phyloP scores from a whole-genome alignment of 2,888 invertebrate genomes.

The Melanchra persicariae region DNA sequence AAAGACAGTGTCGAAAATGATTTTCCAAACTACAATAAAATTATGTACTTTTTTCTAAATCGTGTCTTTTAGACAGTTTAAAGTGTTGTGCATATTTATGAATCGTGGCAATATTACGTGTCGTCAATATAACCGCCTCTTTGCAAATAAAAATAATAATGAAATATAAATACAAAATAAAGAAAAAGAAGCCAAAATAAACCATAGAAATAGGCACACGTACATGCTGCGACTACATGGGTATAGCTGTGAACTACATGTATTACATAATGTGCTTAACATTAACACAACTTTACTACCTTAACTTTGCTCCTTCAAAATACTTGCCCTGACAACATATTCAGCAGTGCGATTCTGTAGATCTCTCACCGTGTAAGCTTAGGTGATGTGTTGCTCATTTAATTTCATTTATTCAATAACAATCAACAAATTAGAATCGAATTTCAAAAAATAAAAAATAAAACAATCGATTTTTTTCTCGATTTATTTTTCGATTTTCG shows the following conservation, averaged over 20 bases:
- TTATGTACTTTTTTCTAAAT: neutral
- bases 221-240: conserved; percentile 70
- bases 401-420: too few species aligned
- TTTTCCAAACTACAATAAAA: conserved; percentile 15
- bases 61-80: neutral
- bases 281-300: neutral
- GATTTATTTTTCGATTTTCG: too few species aligned
- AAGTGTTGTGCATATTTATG: conserved; percentile 25
- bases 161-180: conserved; percentile 60
- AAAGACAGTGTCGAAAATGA: conserved; percentile 13
- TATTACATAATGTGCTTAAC: conserved; percentile 40
- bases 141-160: conserved; percentile 68
- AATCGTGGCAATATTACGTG: conserved; percentile 34
- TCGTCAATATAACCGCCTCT: conserved; percentile 72
- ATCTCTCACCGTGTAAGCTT: too few species aligned
- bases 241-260: conserved; percentile 44
- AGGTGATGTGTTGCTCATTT: too few species aligned
- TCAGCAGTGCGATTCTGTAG: too few species aligned
- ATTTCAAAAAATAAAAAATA: too few species aligned
- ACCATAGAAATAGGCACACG: conserved; percentile 60
- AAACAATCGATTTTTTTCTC: too few species aligned
- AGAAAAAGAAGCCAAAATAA: conserved; percentile 61
- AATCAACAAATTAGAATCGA: too few species aligned
- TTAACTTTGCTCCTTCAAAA: neutral
- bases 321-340: neutral